Base-by-base conservation (phyloP, 2,888 invertebrate genomes). In the Cybosia mesomella region DNA sequence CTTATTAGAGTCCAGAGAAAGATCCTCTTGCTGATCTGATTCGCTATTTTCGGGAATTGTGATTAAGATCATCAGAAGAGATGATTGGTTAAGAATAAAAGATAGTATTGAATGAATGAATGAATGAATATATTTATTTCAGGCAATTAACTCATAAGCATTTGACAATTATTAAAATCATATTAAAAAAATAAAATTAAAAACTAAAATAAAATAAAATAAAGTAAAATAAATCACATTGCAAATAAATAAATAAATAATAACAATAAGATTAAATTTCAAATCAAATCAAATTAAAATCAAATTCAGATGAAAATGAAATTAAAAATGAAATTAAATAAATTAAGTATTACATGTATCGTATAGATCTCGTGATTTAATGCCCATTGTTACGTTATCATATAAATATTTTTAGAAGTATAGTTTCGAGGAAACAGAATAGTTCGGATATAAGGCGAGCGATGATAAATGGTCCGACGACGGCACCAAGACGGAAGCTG, bases 391-490 rank as follows among this genome's bases (percentile, higher is more conserved):
- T 18, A 43, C 43, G 43, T 21, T 18, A 1, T 22, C 22, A 21
- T 58, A 21, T 9, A 21, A 39, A 8, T 39, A 59, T 39, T 18
- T 59, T 59, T 36, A 22, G 24, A 11, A 28, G 28, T 5, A 28
- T 28, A 28, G 61, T 39, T 55, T 58, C 39, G 15, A 43, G 21
- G 54, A 66, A 66, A 15, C 39, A 59, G 21, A 54, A 60, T 62
- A 62, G 61, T 67, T 62, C 43, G 18, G 61, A 62, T 62, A 59
- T 65, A 55, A 66, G 49, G 15, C 28, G 24, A 43, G 61, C 49
- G 21, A 62, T 67, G 67, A 62, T 67, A 36, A 36, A 67, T 49
- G 32, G 32, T 39, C 36, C 55, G 13, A 15, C 66, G 66, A 57
- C 13, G 59, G 22, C 24, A 54, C 9, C 10, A 43, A 58, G 24